Percentiles rank a stretch among this genome's conserved stretches.
phyloP scores from a whole-genome alignment of 2,113 vertebrate genomes.

The Tragelaphus buxtoni region DNA sequence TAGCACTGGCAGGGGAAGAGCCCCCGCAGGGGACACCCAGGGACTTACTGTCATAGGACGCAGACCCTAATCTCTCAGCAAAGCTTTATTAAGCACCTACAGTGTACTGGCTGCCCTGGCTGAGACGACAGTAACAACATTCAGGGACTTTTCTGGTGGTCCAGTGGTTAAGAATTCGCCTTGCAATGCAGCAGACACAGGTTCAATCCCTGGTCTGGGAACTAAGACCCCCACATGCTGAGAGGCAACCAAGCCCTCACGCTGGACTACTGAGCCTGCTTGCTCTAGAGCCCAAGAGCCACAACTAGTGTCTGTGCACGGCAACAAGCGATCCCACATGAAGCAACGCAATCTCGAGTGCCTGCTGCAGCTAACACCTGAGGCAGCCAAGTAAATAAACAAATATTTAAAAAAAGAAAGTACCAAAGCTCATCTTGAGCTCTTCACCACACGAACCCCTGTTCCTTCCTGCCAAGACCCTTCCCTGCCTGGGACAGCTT shows the following conservation, averaged over 20 bases:
- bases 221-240: not conserved
- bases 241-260: not conserved
- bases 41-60: not conserved
- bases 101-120: not conserved
- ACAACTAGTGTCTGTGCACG: not conserved
- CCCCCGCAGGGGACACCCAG: not conserved
- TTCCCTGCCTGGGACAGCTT: not conserved
- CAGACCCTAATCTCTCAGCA: not conserved
- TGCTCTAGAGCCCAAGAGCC: not conserved
- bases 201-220: not conserved
- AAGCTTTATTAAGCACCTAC: not conserved
- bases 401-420: not conserved
- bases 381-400: not conserved
- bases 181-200: not conserved
- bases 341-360: not conserved
- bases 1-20: not conserved
- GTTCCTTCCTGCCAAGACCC: not conserved
- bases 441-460: not conserved
- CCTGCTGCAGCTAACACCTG: not conserved
- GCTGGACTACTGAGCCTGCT: not conserved
- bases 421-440: not conserved
- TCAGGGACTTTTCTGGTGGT: not conserved
- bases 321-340: not conserved
- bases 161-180: not conserved
- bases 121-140: not conserved